Conservation (phyloP, 2,113 vertebrate species). For the Tragelaphus imberbis region DNA sequence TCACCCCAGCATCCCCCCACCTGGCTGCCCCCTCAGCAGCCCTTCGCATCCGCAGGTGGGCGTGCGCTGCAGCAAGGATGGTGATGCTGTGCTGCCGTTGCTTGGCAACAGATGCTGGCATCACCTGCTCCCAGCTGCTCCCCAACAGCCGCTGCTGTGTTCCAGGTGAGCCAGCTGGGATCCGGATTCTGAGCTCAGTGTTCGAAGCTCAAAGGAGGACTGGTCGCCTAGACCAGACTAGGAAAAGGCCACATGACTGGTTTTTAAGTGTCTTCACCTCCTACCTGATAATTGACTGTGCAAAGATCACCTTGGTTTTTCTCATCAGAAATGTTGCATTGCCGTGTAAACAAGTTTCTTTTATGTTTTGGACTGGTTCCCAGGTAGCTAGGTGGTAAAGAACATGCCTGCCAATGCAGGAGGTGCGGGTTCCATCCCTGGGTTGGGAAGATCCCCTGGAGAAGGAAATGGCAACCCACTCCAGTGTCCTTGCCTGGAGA, state of each 20-base stretch:
- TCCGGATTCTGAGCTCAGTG: neutral
- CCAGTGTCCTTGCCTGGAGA: neutral
- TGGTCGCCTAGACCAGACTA: neutral
- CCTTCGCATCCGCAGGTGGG: neutral
- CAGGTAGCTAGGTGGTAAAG: neutral
- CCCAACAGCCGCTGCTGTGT: neutral
- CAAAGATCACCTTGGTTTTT: neutral
- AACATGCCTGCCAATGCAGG: neutral
- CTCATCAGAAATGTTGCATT: neutral
- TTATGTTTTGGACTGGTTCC: neutral
- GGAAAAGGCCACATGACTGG: neutral
- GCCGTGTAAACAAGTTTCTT: too few species aligned
- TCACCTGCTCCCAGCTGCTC: neutral
- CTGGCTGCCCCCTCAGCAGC: neutral
- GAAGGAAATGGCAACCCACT: neutral
- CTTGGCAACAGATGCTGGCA: conserved; percentile 11
- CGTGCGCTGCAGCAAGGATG: neutral
- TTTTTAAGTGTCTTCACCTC: neutral
- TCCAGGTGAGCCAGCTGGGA: neutral
- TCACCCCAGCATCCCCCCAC: neutral
- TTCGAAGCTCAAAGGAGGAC: neutral
- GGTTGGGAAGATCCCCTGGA: neutral
- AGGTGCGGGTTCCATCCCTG: neutral
- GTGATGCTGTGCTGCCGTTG: neutral
- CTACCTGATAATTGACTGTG: neutral